phyloP scores from a whole-genome alignment of 2,888 invertebrate species.

The Nephrotoma flavescens region DNA sequence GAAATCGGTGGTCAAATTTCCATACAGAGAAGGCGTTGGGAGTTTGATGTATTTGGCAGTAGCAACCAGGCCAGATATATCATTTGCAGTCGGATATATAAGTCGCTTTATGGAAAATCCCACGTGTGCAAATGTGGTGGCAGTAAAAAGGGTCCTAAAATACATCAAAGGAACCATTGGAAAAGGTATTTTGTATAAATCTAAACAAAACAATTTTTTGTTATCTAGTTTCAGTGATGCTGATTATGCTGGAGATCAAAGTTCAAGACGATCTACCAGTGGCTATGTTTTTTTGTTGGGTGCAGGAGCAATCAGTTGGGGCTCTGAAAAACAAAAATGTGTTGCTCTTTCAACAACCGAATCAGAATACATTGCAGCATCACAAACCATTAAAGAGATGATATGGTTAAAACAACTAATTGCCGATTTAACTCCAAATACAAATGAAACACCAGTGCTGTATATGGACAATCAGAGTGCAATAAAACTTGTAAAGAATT shows the following conservation, averaged over 20 bases:
- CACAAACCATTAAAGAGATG: constrained; percentile 7
- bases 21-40: constrained; percentile 5
- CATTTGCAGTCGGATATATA: background rate
- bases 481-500: constrained; percentile 11
- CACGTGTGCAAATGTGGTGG: constrained; percentile 6
- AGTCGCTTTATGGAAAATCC: constrained; percentile 10
- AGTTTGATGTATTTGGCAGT: constrained; percentile 6
- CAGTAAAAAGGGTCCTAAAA: constrained; percentile 13
- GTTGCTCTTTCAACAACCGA: background rate
- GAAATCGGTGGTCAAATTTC: background rate
- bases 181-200: background rate
- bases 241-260: constrained; percentile 13
- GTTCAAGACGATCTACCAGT: constrained; percentile 14
- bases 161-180: constrained; percentile 5
- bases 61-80: constrained; percentile 6
- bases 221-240: constrained; percentile 13
- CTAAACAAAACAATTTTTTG: background rate
- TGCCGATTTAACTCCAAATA: background rate
- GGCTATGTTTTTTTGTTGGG: constrained; percentile 14
- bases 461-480: constrained; percentile 17
- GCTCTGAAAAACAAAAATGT: background rate
- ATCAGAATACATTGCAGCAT: background rate
- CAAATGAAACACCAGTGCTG: constrained; percentile 9
- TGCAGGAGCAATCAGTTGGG: constrained; percentile 16
- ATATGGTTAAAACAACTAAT: constrained; percentile 16